Base-by-base conservation (phyloP, 2,888 invertebrate species). In the Eudasyphora cyanicolor region DNA sequence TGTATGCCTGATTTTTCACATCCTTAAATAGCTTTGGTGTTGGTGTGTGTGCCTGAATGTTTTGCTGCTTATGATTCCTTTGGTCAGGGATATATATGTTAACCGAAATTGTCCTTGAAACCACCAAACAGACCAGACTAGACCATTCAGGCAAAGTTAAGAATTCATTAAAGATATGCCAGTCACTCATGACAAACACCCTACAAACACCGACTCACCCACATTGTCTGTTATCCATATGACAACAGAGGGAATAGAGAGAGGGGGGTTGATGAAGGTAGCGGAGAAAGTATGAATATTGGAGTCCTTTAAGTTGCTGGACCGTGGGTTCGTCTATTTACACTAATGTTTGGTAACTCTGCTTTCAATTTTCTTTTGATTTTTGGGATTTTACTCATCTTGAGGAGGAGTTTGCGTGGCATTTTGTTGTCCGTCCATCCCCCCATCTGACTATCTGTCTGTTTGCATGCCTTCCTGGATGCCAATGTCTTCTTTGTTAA, bases 121-220 rank as follows among this genome's bases (percentile, higher is more conserved):
- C 29, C 38, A 5, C 14, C 10, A 4, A 19, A 35, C 8, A 62
- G 17, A 38, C 19, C 64, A n/a, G n/a, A n/a, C n/a, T n/a, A n/a
- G 21, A 27, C 6, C 29, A 17, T n/a, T 32, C 42, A 67, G 45
- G 5, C 24, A 67, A 45, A 42, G 42, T 67, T 45, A 67, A 38
- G 38, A 24, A 49, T 69, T 69, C 49, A 69, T 62, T 35, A 69
- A 69, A 69, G 49, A 69, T 49, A 69, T 69, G 69, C 49, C 69
- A 45, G 49, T 69, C 69, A 69, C 27, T 69, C 49, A 69, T 69
- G 69, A 29, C 69, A 69, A 69, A 69, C 69, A 69, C 69, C 49
- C 27, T 14, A 7, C n/a, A 27, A 42, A 32, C 27, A 27, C 12
- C 4, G 45, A 38, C 2, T 7, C 24, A 24, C 8, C 1, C 27